Evolutionary conservation across 2,113 vertebrate species (phyloP).

Genomic region (Erythrocercus mccallii): DNA sequence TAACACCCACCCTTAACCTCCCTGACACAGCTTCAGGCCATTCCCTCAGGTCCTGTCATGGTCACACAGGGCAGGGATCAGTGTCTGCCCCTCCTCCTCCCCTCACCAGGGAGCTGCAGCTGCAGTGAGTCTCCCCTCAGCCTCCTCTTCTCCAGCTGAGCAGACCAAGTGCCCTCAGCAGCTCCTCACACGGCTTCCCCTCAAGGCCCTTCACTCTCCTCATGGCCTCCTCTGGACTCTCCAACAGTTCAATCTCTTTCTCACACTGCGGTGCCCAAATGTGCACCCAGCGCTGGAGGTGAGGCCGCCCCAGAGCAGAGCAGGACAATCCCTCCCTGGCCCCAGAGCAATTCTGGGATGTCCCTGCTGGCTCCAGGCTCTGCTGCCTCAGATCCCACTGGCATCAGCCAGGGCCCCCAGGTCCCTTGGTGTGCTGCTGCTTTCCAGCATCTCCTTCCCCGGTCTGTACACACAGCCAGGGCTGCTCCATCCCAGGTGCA

Average conservation of each 20-base stretch:
- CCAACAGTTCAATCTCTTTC: rapidly evolving
- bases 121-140: neutral
- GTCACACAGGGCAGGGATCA: neutral
- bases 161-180: neutral
- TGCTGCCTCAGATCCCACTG: neutral
- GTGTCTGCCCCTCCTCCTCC: neutral
- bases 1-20: neutral
- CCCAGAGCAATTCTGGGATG: neutral
- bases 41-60: neutral
- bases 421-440: neutral
- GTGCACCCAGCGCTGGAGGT: neutral
- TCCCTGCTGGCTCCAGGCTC: neutral
- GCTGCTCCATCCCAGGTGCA: neutral
- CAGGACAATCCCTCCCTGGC: neutral
- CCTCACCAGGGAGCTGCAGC: neutral
- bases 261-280: neutral
- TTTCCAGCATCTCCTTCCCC: neutral
- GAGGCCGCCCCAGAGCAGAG: neutral
- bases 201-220: neutral
- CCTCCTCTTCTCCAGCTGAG: neutral
- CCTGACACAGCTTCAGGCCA: neutral
- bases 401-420: neutral
- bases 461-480: rapidly evolving
- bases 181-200: neutral
- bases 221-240: neutral